A percentile compares a stretch with the other conserved stretches of the same genome.
These are phyloP conservation scores for Heterodera schachtii DNA, from an alignment of 1,140 invertebrate genomes.

Conservation along the genomic window DNA sequence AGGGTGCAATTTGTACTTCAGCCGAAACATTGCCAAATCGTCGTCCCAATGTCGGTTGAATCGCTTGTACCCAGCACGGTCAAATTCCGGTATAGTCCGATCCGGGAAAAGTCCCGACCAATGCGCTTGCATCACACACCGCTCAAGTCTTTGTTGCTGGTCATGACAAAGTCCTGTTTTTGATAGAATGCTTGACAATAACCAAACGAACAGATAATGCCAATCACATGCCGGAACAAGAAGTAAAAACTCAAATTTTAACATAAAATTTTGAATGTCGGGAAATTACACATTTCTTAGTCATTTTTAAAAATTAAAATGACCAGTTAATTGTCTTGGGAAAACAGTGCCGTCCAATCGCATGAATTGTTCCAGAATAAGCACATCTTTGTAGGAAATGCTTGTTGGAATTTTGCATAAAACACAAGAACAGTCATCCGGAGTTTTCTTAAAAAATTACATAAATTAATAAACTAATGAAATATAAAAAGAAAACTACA, in stretches of 20 bases:
- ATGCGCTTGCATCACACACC: conserved; percentile 66
- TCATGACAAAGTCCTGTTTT: conserved; percentile 53
- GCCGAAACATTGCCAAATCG: conserved; percentile 59
- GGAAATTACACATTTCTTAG: too few relatives aligned
- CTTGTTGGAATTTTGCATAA: conserved; percentile 57
- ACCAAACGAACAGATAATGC: too few relatives aligned
- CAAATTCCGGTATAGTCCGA: conserved; percentile 58
- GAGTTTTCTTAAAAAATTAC: conserved; percentile 3
- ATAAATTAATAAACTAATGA: conserved; percentile 19
- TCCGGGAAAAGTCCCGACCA: conserved; percentile 64
- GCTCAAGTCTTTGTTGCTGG: conserved; percentile 59
- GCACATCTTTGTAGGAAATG: conserved; percentile 56
- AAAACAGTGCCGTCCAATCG: conserved; percentile 64
- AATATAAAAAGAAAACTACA: conserved; percentile 40
- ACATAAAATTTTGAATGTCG: too few relatives aligned
- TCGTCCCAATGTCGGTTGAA: conserved; percentile 65
- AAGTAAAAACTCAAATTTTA: too few relatives aligned
- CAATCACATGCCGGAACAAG: too few relatives aligned
- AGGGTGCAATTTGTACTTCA: conserved; percentile 51
- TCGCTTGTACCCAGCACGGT: conserved; percentile 62
- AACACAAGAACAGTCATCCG: conserved; percentile 48
- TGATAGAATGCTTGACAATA: conserved; percentile 2
- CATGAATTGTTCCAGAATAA: conserved; percentile 65
- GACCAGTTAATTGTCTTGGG: conserved; percentile 59
- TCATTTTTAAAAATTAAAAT: conserved; percentile 5